Evolutionary conservation across 2,113 vertebrate species (phyloP).

Genomic region (Ptyas mucosa): DNA sequence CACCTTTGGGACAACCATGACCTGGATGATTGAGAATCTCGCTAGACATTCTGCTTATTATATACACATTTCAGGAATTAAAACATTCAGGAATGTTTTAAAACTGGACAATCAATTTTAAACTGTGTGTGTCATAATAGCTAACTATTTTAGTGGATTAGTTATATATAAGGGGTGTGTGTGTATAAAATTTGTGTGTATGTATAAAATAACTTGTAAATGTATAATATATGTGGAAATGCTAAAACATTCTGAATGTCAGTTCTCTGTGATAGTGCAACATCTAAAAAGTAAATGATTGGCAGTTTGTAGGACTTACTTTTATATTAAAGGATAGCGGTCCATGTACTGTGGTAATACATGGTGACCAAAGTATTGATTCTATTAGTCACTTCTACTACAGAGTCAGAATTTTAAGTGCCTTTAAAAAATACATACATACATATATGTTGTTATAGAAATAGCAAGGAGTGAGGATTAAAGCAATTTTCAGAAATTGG

Average conservation of each 20-base stretch:
- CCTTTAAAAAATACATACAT: neutral
- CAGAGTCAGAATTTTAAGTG: neutral
- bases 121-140: neutral
- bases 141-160: neutral
- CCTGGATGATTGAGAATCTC: too few species aligned
- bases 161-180: neutral
- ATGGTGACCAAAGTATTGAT: neutral
- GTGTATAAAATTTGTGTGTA: too few species aligned
- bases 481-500: neutral
- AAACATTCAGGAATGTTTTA: fast-evolving
- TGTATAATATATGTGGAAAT: neutral
- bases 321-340: neutral
- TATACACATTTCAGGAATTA: neutral
- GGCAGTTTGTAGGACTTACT: neutral
- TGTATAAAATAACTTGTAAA: too few species aligned
- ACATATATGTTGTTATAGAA: neutral
- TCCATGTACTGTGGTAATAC: neutral
- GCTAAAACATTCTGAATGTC: neutral
- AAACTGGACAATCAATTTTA: neutral
- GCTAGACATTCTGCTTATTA: neutral
- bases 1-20: too few species aligned
- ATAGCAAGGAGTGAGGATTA: neutral
- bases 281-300: neutral
- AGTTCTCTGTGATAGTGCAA: neutral
- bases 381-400: neutral